Evolutionary conservation across 2,888 invertebrate species (phyloP), one percentile per base, ranked within the genome.

Genomic region (Yponomeuta malinellus): DNA sequence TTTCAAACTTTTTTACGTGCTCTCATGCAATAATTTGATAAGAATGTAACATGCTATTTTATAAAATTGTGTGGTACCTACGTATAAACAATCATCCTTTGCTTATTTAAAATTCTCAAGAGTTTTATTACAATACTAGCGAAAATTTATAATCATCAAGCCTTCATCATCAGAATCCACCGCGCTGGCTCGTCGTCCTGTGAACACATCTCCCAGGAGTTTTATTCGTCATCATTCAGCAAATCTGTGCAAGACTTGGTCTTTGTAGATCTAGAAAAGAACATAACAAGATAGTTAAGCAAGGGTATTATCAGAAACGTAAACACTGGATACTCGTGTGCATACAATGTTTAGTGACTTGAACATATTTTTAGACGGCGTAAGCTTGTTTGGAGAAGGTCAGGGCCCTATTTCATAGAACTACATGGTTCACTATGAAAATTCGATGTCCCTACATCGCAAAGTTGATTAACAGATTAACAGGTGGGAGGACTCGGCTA

Each of bases 241-340:
- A 95, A 93, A 87, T 95, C 95, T 81, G 95, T 95, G 86, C 95
- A 95, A 73, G 95, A 95, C 87, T 95, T 95, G 65, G 95, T 95
- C 92, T 95, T 95, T 83, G 93, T 91, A 74, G 94, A 90, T 84
- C 95, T 95, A 93, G 15, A 76, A 94, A 94, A 77, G 76, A 69
- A 72, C 75, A 74, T 74, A 65, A 74, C 68, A 43, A 43, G 6
- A 43, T 37, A 43, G 6, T 1, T 43, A 43, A 43, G 9, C 1
- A 8, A 8, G 6, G 8, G 5, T 5, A 43, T 43, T 43, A 43
- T 43, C 6, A 8, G 43, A 43, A 43, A 8, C 43, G 8, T 43
- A 43, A 43, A 43, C 43, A 43, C 8, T 8, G 43, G 43, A 43
- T 43, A 43, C 8, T 43, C 8, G 43, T 8, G 6, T 8, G 37